A percentile compares a stretch with the other conserved stretches of the same genome.
Evolutionary conservation across 2,888 invertebrate species (phyloP).

Genomic region (Eurois occulta): DNA sequence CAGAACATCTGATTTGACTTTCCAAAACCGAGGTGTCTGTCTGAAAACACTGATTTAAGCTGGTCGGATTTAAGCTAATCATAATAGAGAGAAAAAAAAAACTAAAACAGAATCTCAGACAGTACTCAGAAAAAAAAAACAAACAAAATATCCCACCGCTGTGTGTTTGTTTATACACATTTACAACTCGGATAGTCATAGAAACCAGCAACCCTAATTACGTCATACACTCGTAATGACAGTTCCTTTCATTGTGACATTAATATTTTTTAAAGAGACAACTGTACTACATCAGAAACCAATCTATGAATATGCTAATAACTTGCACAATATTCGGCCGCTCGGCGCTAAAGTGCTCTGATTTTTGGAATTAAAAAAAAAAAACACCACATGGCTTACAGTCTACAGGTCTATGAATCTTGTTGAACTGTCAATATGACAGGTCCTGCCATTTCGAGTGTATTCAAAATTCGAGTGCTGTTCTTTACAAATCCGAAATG

Average conservation of each 20-base stretch:
- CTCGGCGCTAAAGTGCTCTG: not conserved
- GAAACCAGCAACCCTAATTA: slow-evolving; percentile 10
- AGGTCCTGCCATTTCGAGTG: slow-evolving; percentile 3
- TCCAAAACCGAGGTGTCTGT: slow-evolving; percentile 8
- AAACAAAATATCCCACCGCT: slow-evolving; percentile 73
- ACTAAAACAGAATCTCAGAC: slow-evolving; percentile 33
- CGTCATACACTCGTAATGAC: slow-evolving; percentile 1
- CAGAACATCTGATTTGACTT: slow-evolving; percentile 4
- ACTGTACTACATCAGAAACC: not conserved
- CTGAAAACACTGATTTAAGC: slow-evolving; percentile 11
- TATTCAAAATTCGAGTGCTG: slow-evolving; percentile 3
- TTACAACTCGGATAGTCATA: slow-evolving; percentile 71
- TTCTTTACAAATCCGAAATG: slow-evolving; percentile 58
- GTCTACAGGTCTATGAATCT: not conserved
- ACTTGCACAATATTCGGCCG: not conserved
- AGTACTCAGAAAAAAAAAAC: slow-evolving; percentile 11
- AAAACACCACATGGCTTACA: not conserved
- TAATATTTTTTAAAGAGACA: not conserved
- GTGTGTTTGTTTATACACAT: slow-evolving; percentile 72
- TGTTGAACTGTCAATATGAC: slow-evolving; percentile 8
- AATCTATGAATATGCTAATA: no score
- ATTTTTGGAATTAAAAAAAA: not conserved
- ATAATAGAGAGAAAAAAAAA: not conserved
- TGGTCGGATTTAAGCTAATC: slow-evolving; percentile 10
- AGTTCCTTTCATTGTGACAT: slow-evolving; percentile 14